phyloP scores from a whole-genome alignment of 2,888 invertebrate species.

The Polyommatus icarus region DNA sequence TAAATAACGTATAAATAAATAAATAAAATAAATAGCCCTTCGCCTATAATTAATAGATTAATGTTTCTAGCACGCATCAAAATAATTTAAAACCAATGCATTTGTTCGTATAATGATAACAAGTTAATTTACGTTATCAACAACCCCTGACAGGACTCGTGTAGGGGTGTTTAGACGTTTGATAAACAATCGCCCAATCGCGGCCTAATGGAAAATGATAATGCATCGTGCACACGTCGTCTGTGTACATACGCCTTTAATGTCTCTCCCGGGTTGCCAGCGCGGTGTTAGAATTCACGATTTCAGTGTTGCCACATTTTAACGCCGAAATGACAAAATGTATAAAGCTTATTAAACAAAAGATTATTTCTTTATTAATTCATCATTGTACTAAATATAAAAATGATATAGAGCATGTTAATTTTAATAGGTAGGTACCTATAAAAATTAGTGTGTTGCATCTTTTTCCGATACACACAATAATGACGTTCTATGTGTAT shows the following conservation, averaged over 20 bases:
- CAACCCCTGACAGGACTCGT: conserved; percentile 15
- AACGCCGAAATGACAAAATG: not conserved
- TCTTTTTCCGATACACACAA: too few relatives aligned
- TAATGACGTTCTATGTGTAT: too few relatives aligned
- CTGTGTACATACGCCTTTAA: conserved; percentile 39
- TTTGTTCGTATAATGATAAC: conserved; percentile 13
- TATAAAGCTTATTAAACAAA: too few relatives aligned
- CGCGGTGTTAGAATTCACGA: not conserved
- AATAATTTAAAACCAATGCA: conserved; percentile 18
- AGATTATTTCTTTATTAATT: too few relatives aligned
- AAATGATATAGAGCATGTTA: too few relatives aligned
- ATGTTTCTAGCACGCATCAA: conserved; percentile 53
- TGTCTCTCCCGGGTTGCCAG: conserved; percentile 26
- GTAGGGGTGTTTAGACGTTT: conserved; percentile 15
- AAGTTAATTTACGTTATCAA: conserved; percentile 21
- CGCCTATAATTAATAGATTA: not conserved
- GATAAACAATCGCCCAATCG: conserved; percentile 47
- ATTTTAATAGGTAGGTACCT: too few relatives aligned
- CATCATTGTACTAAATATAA: too few relatives aligned
- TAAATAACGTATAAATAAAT: too few relatives aligned
- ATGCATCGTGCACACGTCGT: conserved; percentile 50
- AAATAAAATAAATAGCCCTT: too few relatives aligned
- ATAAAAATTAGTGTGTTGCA: too few relatives aligned
- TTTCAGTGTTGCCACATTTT: not conserved
- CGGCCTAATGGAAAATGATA: conserved; percentile 68